A percentile compares a stretch with the other conserved stretches of the same genome.
phyloP scores from a whole-genome alignment of 2,888 invertebrate genomes.

The Conops quadrifasciatus region DNA sequence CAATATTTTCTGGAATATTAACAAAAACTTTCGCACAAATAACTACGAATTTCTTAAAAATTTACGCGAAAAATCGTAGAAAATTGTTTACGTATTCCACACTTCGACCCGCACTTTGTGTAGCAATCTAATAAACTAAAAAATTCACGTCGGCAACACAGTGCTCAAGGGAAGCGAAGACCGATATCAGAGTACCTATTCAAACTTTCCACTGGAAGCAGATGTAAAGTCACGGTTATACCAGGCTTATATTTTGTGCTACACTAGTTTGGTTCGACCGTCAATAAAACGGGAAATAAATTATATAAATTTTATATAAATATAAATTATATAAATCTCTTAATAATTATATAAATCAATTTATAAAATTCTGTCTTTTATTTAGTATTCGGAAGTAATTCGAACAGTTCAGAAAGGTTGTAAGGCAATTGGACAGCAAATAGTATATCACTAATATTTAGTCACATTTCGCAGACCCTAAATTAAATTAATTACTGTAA shows the following conservation, averaged over 20 bases:
- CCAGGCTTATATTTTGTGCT: too few relatives aligned
- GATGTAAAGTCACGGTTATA: too few relatives aligned
- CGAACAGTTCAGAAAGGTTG: neutral
- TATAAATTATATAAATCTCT: too few relatives aligned
- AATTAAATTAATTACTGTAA: too few relatives aligned
- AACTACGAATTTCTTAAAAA: constrained; percentile 41
- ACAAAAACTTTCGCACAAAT: constrained; percentile 33
- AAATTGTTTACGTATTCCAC: constrained; percentile 49
- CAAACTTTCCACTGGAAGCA: too few relatives aligned
- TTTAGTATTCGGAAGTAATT: neutral
- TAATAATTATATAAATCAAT: too few relatives aligned
- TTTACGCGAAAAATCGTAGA: constrained; percentile 50
- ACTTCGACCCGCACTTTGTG: constrained; percentile 52
- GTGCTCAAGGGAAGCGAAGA: constrained; percentile 1
- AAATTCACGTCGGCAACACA: constrained; percentile 40
- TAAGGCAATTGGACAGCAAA: neutral
- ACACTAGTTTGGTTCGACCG: too few relatives aligned
- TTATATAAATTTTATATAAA: too few relatives aligned
- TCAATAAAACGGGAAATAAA: too few relatives aligned
- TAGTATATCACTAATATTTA: neutral
- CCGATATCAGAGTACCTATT: neutral
- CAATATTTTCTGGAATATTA: constrained; percentile 29
- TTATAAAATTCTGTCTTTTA: too few relatives aligned
- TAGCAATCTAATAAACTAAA: constrained; percentile 50
- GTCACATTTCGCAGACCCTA: too few relatives aligned